Evolutionary conservation across 1,140 invertebrate species (phyloP).

Genomic region (Conus ventricosus): DNA sequence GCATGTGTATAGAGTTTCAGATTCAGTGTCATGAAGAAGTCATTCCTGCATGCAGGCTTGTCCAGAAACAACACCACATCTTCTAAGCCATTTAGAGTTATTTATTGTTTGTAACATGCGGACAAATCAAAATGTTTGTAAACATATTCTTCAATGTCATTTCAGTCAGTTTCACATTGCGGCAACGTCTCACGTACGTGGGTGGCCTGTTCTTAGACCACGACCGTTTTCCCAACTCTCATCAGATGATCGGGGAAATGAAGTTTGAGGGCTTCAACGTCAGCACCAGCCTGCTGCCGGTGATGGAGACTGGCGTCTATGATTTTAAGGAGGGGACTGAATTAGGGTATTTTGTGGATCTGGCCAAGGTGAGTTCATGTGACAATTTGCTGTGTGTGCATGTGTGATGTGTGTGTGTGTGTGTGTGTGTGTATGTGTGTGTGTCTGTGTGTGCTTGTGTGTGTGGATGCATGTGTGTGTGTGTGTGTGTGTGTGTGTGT

Average conservation of each 20-base stretch:
- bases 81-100: no score
- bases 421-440: not conserved
- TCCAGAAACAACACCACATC: no score
- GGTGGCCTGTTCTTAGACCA: constrained; percentile 85
- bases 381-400: not conserved
- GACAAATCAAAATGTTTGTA: no score
- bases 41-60: no score
- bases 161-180: constrained; percentile 92
- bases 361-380: not conserved
- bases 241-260: constrained; percentile 77
- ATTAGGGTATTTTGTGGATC: not conserved
- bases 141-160: no score
- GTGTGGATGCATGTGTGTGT: not conserved
- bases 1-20: no score
- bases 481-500: not conserved
- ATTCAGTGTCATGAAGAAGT: no score
- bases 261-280: constrained; percentile 83
- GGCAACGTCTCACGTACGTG: constrained; percentile 91
- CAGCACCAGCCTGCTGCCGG: constrained; percentile 92
- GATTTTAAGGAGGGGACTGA: constrained; percentile 37
- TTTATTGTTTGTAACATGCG: no score
- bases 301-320: constrained; percentile 72
- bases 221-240: constrained; percentile 84
- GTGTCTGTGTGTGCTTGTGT: not conserved
- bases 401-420: not conserved